A percentile compares a stretch with the other conserved stretches of the same genome.
Evolutionary conservation across 2,888 invertebrate genomes (phyloP).

Genomic region (Ceriagrion tenellum): DNA sequence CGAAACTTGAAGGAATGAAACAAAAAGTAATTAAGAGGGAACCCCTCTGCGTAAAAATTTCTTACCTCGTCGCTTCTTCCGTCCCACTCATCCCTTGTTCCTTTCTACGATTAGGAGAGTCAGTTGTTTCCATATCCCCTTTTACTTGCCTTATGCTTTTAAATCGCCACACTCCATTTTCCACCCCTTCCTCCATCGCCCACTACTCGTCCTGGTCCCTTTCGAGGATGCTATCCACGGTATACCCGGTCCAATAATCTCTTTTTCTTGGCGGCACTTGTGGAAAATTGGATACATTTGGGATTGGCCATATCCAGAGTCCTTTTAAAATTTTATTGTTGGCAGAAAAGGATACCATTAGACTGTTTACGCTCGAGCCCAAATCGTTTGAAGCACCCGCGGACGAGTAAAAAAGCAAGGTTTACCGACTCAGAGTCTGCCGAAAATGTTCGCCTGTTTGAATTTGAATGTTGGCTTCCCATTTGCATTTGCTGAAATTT

Average conservation of each 20-base stretch:
- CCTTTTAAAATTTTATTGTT: not conserved
- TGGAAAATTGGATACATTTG: not conserved
- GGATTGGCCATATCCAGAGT: not conserved
- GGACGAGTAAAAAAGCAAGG: not conserved
- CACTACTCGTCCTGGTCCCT: not conserved
- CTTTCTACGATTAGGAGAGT: not conserved
- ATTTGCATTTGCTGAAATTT: not conserved
- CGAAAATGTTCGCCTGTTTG: not conserved
- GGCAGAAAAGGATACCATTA: not conserved
- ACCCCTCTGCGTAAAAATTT: not conserved
- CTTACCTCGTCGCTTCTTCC: not conserved
- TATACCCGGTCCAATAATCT: not conserved
- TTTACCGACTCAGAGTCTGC: not conserved
- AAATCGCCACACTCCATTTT: not conserved
- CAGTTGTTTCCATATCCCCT: not conserved
- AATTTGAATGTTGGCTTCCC: not conserved
- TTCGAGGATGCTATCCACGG: not conserved
- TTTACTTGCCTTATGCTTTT: not conserved
- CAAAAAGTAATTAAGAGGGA: conserved; percentile 14
- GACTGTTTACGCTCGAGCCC: not conserved
- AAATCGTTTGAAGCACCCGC: not conserved
- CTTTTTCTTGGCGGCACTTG: not conserved
- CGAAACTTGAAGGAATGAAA: conserved; percentile 33
- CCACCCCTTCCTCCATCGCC: not conserved
- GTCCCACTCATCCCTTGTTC: not conserved